Evolutionary conservation across 2,797 vertebrate species (phyloP), one percentile per base, ranked within the genome.

Genomic region (Orientallactaga sibirica): DNA sequence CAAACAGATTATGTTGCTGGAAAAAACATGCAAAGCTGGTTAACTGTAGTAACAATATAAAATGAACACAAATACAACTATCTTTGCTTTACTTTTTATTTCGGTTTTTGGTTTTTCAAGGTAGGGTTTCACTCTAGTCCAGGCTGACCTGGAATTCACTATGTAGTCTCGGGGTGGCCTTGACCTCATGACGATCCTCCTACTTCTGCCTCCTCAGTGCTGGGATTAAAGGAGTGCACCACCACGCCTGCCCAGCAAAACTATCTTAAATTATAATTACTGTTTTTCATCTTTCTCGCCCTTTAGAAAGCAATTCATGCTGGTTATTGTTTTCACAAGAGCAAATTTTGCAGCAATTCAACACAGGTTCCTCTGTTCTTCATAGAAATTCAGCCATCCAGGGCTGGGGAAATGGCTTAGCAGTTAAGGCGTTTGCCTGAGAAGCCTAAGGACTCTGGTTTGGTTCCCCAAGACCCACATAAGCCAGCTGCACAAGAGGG

Each of bases 51-150:
- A 89, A 74, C 91, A 87, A 81, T 7, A 5, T 88, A 86, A 91
- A 94, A 88, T 73, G 75, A 91, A 81, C 82, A 71, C 33, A 81
- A 91, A 86, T 86, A 85, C 82, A 92, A 68, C 24, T 48, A 77
- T 70, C 16, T 66, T n/a, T 37, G 33, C 33, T 37, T 37, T 37
- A 37, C 33, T 37, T 37, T 37, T 37, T 37, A 37, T 37, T 37
- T 37, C 2, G 33, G 33, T 37, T 37, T 37, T 37, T 2, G 33
- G 33, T 37, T 37, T 37, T 37, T 37, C 33, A 37, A 37, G 2
- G 33, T 37, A 37, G 33, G 33, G 33, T 37, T 37, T 37, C 33
- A 37, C 33, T 37, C 33, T 37, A 37, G 33, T 37, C 33, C 33
- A 37, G 33, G 33, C 33, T 37, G 33, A 37, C 33, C 33, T 37